Percentiles rank a stretch among this genome's conserved stretches.
Evolutionary conservation across 1,140 invertebrate genomes (phyloP).

Genomic region (Eubasilissa regina): DNA sequence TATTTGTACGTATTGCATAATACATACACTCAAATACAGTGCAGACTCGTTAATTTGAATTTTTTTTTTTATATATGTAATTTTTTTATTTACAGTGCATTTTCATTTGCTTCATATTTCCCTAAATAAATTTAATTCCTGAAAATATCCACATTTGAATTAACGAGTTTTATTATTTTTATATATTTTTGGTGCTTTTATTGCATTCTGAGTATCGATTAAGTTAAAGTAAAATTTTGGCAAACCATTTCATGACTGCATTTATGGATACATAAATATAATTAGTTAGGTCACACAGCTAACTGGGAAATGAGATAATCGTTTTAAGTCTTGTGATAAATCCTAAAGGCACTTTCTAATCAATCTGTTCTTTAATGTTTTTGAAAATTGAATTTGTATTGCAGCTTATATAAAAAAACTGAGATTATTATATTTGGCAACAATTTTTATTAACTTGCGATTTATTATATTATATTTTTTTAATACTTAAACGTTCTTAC

Average conservation of each 20-base stretch:
- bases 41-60: too few species aligned
- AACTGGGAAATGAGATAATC: not conserved
- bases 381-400: not conserved
- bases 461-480: not conserved
- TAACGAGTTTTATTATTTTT: too few species aligned
- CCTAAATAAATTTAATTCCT: too few species aligned
- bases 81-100: too few species aligned
- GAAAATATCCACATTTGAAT: too few species aligned
- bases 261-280: not conserved
- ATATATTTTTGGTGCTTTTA: conserved; percentile 13
- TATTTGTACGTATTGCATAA: too few species aligned
- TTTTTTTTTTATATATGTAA: too few species aligned
- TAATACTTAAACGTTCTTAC: too few species aligned
- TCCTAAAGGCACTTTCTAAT: not conserved
- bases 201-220: not conserved
- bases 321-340: conserved; percentile 7
- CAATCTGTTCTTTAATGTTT: not conserved
- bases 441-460: not conserved
- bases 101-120: too few species aligned
- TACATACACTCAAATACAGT: too few species aligned
- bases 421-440: conserved; percentile 3
- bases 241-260: conserved; percentile 11
- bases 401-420: not conserved
- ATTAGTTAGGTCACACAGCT: not conserved
- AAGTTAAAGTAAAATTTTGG: not conserved